Percentiles rank a stretch among this genome's conserved stretches.
Conservation (phyloP, 2,797 vertebrate species). For the Iguana delicatissima region DNA sequence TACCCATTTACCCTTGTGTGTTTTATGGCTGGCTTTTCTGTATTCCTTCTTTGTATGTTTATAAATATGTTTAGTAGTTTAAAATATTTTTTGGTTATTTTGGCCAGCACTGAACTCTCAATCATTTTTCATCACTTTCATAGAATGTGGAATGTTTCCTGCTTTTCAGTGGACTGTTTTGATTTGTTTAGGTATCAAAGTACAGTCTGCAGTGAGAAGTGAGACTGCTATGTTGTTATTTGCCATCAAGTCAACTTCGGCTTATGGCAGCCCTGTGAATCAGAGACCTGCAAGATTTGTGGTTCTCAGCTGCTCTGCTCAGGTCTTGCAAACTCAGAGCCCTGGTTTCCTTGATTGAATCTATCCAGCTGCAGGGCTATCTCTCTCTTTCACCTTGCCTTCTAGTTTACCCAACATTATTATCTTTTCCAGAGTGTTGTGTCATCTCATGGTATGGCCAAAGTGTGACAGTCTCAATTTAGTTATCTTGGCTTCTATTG, state of each 20-base stretch:
- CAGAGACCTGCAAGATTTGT: too few relatives aligned
- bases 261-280: too few relatives aligned
- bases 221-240: not conserved
- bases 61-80: constrained; percentile 60
- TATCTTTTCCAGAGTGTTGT: too few relatives aligned
- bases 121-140: constrained; percentile 40
- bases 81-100: constrained; percentile 13
- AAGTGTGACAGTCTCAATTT: too few relatives aligned
- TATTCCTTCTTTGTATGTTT: constrained; percentile 54
- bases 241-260: too few relatives aligned
- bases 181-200: not conserved
- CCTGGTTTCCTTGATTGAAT: not conserved
- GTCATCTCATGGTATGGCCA: too few relatives aligned
- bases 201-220: not conserved
- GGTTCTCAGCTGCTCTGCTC: too few relatives aligned
- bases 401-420: too few relatives aligned
- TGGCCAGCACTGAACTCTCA: constrained; percentile 1
- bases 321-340: not conserved
- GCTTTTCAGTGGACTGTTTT: constrained; percentile 31
- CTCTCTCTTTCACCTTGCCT: too few relatives aligned
- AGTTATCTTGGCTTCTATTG: too few relatives aligned
- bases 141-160: constrained; percentile 16
- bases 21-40: constrained; percentile 64
- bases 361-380: too few relatives aligned
- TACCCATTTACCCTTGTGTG: constrained; percentile 43